Evolutionary conservation across 2,888 invertebrate species (phyloP), one percentile per base, ranked within the genome.

Genomic region (Volucella bombylans): DNA sequence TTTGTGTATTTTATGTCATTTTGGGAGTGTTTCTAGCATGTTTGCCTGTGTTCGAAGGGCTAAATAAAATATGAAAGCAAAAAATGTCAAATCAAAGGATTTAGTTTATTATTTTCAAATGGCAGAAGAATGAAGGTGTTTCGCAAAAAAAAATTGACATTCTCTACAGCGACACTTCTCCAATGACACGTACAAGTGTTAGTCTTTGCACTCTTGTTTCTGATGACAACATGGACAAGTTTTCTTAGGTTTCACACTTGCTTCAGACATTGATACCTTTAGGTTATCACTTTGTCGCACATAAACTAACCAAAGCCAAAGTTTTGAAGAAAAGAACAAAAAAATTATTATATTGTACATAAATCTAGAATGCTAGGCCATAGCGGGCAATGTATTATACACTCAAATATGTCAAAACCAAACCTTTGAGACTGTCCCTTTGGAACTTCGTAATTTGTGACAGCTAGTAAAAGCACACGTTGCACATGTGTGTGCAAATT

Each of bases 81-180:
- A 74, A 73, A 76, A 74, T 64, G 45, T 65, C 31, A 83, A 71
- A 83, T 80, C 80, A 83, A 80, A 74, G 61, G 83, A 80, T 74
- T 71, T 54, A 68, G 73, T 80, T 79, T 80, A 83, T 74, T 80
- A 83, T 80, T 80, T 83, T 74, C 45, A 74, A 83, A 79, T 54
- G 65, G 43, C 41, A 57, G 39, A 74, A 52, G 62, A 55, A 73
- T 23, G 54, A 57, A 45, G 23, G 52, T 50, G 47, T 67, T 49
- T 31, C 39, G 43, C 52, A 57, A 14, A 79, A 54, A 11, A 55
- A 3, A 49, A 14, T 67, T 67, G 76, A 9, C 15, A 57, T 80
- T 64, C 69, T 50, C 18, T 41, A 31, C 41, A 65, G 38, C 47
- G 71, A 55, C 65, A 62, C 67, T 61, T 57, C 50, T 45, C 52